These are phyloP conservation scores for Dryocosmus kuriphilus DNA, from an alignment of 2,888 invertebrate genomes.

Conservation along the genomic window DNA sequence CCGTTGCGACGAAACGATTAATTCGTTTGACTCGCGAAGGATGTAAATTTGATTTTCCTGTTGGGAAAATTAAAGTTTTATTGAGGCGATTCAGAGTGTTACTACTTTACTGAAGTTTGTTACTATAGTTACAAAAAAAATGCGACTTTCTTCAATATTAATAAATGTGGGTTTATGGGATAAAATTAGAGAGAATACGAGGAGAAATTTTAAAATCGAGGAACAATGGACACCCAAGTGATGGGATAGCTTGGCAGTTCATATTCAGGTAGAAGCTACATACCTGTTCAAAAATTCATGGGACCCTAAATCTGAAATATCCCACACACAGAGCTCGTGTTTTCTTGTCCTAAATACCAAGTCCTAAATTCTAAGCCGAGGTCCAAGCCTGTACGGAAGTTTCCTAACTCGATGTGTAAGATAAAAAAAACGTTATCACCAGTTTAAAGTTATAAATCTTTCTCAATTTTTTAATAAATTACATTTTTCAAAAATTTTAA, in stretches of 20 bases:
- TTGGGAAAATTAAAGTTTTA: neutral
- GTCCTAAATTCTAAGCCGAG: too few species aligned
- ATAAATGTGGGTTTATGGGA: neutral
- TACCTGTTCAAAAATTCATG: slow-evolving; percentile 32
- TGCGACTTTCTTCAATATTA: too few species aligned
- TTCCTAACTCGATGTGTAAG: neutral
- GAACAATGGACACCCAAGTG: neutral
- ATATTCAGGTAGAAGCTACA: slow-evolving; percentile 13
- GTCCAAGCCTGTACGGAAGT: neutral
- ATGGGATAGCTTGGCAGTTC: neutral
- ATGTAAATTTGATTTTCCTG: slow-evolving; percentile 21
- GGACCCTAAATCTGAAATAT: neutral
- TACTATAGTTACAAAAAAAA: too few species aligned
- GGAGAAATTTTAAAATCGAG: neutral
- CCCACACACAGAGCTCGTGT: neutral
- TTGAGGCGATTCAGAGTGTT: too few species aligned
- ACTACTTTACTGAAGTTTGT: too few species aligned
- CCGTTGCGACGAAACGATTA: slow-evolving; percentile 22
- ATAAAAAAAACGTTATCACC: too few species aligned
- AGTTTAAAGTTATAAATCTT: too few species aligned
- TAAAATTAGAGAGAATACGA: too few species aligned
- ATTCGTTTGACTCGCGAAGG: slow-evolving; percentile 9
- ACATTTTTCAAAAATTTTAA: too few species aligned
- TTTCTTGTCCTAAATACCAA: neutral
- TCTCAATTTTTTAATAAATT: too few species aligned